These are phyloP conservation scores for Actinemys pallida DNA, from an alignment of 2,113 vertebrate species.

Conservation along the genomic window DNA sequence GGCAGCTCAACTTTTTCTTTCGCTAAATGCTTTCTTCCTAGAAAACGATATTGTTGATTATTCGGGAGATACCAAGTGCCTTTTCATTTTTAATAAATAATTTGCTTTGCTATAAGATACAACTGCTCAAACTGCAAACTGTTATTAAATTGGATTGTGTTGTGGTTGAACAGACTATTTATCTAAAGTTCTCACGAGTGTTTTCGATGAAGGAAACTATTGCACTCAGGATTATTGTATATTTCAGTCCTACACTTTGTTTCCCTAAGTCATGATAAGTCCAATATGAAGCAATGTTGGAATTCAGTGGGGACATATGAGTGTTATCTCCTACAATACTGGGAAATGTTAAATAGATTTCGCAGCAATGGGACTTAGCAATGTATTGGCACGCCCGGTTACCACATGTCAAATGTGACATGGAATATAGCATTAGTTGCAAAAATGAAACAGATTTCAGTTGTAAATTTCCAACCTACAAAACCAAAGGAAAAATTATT, in stretches of 20 bases:
- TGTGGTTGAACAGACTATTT: not conserved
- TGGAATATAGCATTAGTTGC: not conserved
- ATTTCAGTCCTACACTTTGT: not conserved
- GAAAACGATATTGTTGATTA: not conserved
- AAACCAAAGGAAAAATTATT: not conserved
- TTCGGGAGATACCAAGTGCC: not conserved
- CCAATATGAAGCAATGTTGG: not conserved
- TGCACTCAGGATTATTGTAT: not conserved
- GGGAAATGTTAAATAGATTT: not conserved
- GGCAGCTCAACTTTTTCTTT: not conserved
- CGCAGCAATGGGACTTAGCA: not conserved
- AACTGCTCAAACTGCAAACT: not conserved
- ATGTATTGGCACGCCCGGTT: not conserved
- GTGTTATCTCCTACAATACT: not conserved
- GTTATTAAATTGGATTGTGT: not conserved
- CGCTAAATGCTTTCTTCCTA: not conserved
- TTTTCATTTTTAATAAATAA: constrained; percentile 19
- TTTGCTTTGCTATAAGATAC: not conserved
- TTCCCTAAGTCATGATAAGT: not conserved
- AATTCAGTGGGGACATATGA: not conserved
- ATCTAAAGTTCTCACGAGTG: not conserved
- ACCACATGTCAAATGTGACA: not conserved
- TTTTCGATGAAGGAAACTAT: not conserved
- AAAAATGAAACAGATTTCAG: not conserved
- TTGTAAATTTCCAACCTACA: not conserved